phyloP scores from a whole-genome alignment of 2,113 vertebrate species.

The Verasper variegatus region DNA sequence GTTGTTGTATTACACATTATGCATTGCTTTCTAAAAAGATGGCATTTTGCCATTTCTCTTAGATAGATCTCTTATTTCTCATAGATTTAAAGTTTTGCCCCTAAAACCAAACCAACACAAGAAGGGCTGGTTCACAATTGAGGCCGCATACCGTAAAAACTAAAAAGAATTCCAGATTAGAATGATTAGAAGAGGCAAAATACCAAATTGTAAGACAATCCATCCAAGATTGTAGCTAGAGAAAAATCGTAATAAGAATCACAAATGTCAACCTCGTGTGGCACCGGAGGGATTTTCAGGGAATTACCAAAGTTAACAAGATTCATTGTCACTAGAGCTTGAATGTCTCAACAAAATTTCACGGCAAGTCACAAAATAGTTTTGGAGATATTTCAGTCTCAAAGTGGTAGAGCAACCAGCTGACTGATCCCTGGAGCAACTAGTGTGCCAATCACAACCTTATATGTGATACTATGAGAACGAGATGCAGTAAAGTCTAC shows the following conservation, averaged over 20 bases:
- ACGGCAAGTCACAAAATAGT: neutral
- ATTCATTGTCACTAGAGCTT: neutral
- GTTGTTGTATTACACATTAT: neutral
- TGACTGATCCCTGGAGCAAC: neutral
- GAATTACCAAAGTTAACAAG: neutral
- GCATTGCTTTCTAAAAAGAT: too few relatives aligned
- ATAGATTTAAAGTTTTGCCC: too few relatives aligned
- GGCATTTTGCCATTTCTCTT: too few relatives aligned
- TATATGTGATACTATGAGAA: neutral
- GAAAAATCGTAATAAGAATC: neutral
- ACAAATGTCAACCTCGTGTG: neutral
- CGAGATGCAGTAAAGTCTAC: neutral
- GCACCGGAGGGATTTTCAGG: neutral
- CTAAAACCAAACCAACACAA: neutral
- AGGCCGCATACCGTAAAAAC: neutral
- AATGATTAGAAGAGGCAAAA: neutral
- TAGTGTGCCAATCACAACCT: neutral
- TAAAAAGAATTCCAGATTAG: too few relatives aligned
- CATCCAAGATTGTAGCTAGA: neutral
- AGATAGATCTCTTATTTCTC: too few relatives aligned
- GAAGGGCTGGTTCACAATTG: too few relatives aligned
- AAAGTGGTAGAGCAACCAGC: neutral
- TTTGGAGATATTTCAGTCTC: neutral
- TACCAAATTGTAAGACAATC: neutral
- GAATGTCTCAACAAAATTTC: neutral